Percentiles rank a stretch among this genome's conserved stretches.
Conservation (phyloP, 2,113 vertebrate species). For the Myiagra hebetior region DNA sequence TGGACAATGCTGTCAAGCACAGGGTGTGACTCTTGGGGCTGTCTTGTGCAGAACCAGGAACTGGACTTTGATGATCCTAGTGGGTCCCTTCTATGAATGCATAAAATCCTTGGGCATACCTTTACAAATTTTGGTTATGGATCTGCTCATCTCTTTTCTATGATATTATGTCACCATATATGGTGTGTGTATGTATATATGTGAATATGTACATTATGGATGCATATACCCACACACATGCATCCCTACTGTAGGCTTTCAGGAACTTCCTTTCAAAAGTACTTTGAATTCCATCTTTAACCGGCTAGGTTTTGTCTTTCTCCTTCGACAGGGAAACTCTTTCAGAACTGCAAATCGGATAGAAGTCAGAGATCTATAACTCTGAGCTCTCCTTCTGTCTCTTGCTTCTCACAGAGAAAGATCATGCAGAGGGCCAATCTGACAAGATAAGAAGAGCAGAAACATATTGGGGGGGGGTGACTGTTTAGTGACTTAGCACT, state of each 20-base stretch:
- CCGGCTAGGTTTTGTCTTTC: not conserved
- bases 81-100: not conserved
- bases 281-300: not conserved
- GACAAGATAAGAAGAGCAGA: not conserved
- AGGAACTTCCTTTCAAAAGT: not conserved
- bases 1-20: not conserved
- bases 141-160: not conserved
- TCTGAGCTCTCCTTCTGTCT: not conserved
- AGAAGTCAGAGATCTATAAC: not conserved
- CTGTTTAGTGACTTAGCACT: not conserved
- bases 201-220: rapidly evolving
- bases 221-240: not conserved
- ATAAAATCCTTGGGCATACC: not conserved
- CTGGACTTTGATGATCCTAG: not conserved
- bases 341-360: not conserved
- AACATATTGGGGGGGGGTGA: not conserved
- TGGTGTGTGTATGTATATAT: not conserved
- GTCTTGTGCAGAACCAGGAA: not conserved
- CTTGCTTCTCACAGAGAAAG: not conserved
- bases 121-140: not conserved
- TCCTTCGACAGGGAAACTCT: not conserved
- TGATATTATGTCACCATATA: not conserved
- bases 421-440: not conserved
- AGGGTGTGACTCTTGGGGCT: not conserved
- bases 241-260: not conserved